Evolutionary conservation across 2,888 invertebrate species (phyloP).

Genomic region (Lasioglossum oenotherae): DNA sequence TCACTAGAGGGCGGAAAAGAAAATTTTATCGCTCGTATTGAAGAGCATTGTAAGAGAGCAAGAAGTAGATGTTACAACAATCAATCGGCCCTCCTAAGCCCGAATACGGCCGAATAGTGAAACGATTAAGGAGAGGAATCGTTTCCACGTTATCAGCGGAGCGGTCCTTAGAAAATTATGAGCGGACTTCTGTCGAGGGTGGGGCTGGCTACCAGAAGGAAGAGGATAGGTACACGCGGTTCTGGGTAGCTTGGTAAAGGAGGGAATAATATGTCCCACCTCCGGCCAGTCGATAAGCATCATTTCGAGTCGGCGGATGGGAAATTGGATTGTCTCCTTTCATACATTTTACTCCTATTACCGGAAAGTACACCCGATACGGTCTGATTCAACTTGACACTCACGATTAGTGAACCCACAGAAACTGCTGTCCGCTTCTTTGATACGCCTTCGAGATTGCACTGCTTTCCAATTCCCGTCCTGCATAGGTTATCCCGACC

Average conservation of each 20-base stretch:
- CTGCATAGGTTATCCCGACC: neutral
- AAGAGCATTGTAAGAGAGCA: neutral
- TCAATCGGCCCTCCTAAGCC: neutral
- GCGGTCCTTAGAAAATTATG: slow-evolving; percentile 48
- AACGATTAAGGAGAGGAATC: slow-evolving; percentile 59
- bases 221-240: slow-evolving; percentile 1
- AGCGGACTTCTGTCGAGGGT: neutral
- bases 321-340: slow-evolving; percentile 71
- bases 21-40: neutral
- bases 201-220: neutral
- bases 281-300: slow-evolving; percentile 68
- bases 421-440: slow-evolving; percentile 49
- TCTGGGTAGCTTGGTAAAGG: slow-evolving; percentile 31
- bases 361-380: slow-evolving; percentile 46
- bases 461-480: slow-evolving; percentile 1
- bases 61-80: neutral
- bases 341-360: slow-evolving; percentile 69
- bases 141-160: slow-evolving; percentile 44
- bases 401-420: slow-evolving; percentile 57
- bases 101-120: slow-evolving; percentile 29
- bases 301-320: slow-evolving; percentile 59
- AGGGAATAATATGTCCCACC: slow-evolving; percentile 66
- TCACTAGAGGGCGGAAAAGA: neutral
- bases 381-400: slow-evolving; percentile 55
- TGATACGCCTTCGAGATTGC: slow-evolving; percentile 40